Conservation (phyloP, 2,888 invertebrate species). For the Euplexia lucipara region DNA sequence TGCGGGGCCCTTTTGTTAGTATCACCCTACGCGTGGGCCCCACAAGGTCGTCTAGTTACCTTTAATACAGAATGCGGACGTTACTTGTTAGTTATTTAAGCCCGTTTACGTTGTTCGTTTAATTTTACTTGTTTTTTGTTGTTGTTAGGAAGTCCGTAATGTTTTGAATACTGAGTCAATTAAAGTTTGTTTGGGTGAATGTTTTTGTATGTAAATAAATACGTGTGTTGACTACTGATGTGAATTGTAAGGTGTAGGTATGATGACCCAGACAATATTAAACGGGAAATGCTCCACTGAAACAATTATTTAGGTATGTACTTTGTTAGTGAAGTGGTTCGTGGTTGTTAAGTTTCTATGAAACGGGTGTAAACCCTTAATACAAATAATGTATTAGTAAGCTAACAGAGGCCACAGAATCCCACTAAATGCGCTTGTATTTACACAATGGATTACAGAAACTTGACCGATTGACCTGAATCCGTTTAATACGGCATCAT, state of each 20-base stretch:
- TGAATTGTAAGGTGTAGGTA: conserved; percentile 6
- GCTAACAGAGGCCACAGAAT: background rate
- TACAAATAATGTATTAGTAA: conserved; percentile 7
- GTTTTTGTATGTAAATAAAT: conserved; percentile 27
- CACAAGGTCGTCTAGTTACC: conserved; percentile 19
- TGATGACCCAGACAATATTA: background rate
- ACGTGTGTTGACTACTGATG: conserved; percentile 14
- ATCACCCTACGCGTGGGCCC: conserved; percentile 8
- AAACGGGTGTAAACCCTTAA: background rate
- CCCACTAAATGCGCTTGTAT: background rate
- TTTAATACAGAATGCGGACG: conserved; percentile 15
- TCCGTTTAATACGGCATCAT: conserved; percentile 20
- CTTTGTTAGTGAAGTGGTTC: background rate
- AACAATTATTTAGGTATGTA: too few species aligned
- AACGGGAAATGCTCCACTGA: background rate
- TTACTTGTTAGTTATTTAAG: conserved; percentile 50
- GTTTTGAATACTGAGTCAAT: conserved; percentile 30
- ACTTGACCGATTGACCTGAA: conserved; percentile 30
- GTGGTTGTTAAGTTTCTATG: background rate
- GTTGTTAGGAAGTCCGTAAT: conserved; percentile 35
- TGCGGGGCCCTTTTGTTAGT: conserved; percentile 17
- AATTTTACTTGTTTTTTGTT: conserved; percentile 48
- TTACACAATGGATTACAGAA: background rate
- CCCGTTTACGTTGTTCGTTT: conserved; percentile 47
- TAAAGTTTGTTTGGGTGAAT: conserved; percentile 35